These are phyloP conservation scores for Cephus nigrinus DNA, from an alignment of 2,888 invertebrate genomes.

Conservation along the genomic window DNA sequence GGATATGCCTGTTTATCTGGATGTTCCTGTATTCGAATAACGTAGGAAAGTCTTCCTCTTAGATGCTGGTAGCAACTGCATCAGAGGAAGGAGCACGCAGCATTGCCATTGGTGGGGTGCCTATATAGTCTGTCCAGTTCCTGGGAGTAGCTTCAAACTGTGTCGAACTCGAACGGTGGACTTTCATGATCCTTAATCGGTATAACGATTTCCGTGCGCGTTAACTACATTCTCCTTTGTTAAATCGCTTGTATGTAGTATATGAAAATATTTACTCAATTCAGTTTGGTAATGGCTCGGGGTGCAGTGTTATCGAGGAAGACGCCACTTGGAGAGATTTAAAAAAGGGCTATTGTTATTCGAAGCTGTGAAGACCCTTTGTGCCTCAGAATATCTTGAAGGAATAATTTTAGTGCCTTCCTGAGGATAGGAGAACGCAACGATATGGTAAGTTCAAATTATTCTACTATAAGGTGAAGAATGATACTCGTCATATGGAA, in stretches of 20 bases:
- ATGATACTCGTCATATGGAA: neutral
- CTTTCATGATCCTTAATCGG: neutral
- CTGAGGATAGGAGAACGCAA: neutral
- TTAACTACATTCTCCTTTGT: neutral
- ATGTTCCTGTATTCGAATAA: neutral
- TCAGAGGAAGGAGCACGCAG: slow-evolving; percentile 1
- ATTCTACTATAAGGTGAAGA: neutral
- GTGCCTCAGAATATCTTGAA: neutral
- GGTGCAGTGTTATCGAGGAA: neutral
- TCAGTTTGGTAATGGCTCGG: neutral
- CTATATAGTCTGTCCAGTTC: slow-evolving; percentile 56
- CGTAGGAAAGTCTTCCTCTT: slow-evolving; percentile 50
- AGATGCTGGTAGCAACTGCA: slow-evolving; percentile 30
- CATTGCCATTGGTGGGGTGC: slow-evolving; percentile 48
- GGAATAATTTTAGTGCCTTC: neutral
- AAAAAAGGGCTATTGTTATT: neutral
- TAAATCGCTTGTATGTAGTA: neutral
- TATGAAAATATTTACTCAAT: neutral
- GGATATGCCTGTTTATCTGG: neutral
- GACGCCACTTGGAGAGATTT: neutral
- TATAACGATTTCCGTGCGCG: neutral
- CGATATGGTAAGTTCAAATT: neutral
- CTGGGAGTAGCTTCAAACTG: slow-evolving; percentile 54
- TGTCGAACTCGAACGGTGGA: slow-evolving; percentile 10
- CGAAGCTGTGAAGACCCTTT: neutral